Evolutionary conservation across 2,888 invertebrate species (phyloP), one percentile per base, ranked within the genome.

Genomic region (Nysson spinosus): DNA sequence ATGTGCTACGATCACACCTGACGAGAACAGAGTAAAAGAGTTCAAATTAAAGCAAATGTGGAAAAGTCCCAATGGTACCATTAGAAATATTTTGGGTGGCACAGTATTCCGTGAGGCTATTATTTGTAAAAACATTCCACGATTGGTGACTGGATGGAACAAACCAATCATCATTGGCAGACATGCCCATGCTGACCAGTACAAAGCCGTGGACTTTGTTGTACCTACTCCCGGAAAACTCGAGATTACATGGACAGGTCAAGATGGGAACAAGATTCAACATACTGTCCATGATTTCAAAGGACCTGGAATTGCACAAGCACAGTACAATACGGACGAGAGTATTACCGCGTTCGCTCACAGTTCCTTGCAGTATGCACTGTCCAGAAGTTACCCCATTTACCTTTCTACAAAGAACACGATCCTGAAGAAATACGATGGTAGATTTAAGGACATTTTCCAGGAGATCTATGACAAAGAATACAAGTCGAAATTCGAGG

Each of bases 1-100:
- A 88, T 99, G 99, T 89, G 99, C 99, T 17, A 96, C 99, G 1
- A 99, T 99, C 72, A 99, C 99, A 0, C 98, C 99, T 1, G 99
- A 99, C 87, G 99, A 99, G 87, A 95, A 95, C 28, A 91, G 99
- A 85, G 97, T 99, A 0, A 94, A 96, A 88, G 96, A 96, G 87
- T 95, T 96, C 84, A 94, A 95, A 1, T 86, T 96, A 73, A 95
- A 95, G 84, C 90, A 95, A 86, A 96, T 96, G 95, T 96, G 95
- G 95, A 95, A 94, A 86, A 95, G 95, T 44, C 96, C 96, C 0
- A 96, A 96, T 83, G 95, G 95, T 47, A 96, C 95, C 2, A 95
- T 96, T 72, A 92, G 96, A 87, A 96, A 96, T 82, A 95, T 96
- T 77, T 89, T 96, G 9, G 95, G 95, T 0, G 95, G 94, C 12